Evolutionary conservation across 2,797 vertebrate species (phyloP).

Genomic region (Gallirallus australis): DNA sequence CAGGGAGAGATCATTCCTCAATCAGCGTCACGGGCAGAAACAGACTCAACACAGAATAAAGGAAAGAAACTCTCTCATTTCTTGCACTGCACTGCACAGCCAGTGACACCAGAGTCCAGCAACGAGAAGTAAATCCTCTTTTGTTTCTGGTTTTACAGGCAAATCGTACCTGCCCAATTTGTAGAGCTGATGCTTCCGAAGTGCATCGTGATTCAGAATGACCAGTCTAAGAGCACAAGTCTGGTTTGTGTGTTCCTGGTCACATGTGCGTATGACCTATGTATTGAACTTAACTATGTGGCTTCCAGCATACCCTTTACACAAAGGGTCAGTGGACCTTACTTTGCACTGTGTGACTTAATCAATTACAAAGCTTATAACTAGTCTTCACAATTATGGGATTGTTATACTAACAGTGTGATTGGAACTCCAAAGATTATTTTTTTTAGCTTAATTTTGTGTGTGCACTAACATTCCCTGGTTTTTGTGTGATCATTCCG

Average conservation of each 20-base stretch:
- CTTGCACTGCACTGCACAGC: no score
- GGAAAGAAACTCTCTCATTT: no score
- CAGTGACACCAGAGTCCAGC: no score
- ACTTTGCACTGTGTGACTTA: conserved; percentile 89
- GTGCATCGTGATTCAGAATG: conserved; percentile 97
- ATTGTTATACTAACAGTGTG: conserved; percentile 87
- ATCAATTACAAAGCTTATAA: conserved; percentile 85
- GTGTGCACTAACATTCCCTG: conserved; percentile 90
- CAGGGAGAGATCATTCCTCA: no score
- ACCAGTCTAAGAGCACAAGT: conserved; percentile 83
- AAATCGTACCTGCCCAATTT: conserved; percentile 96
- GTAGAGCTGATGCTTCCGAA: conserved; percentile 96
- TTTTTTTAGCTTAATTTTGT: conserved; percentile 80
- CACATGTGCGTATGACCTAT: conserved; percentile 80
- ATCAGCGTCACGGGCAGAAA: no score
- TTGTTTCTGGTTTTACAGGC: conserved; percentile 80
- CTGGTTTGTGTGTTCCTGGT: conserved; percentile 79
- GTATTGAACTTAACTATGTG: conserved; percentile 80
- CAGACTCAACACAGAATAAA: no score
- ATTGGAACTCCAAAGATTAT: conserved; percentile 87
- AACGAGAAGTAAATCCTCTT: neutral
- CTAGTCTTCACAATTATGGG: conserved; percentile 85
- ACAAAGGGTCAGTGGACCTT: conserved; percentile 81
- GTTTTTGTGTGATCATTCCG: conserved; percentile 84
- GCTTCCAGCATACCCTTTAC: conserved; percentile 83